phyloP scores from a whole-genome alignment of 2,888 invertebrate species.

The Conomelus anceps region DNA sequence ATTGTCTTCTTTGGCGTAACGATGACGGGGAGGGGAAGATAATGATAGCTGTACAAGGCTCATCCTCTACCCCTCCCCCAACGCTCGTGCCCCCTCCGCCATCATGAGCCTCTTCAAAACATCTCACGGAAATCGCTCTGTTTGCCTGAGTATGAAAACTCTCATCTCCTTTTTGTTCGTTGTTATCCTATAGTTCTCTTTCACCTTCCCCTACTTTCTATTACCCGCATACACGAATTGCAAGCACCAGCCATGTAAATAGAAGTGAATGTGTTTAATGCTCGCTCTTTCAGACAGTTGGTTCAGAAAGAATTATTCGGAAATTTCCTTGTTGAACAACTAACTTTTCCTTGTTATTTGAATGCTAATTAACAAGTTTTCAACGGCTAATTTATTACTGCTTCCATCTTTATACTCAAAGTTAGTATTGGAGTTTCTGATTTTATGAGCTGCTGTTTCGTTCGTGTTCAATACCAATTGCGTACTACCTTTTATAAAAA shows the following conservation, averaged over 20 bases:
- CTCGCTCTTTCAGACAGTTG: not conserved
- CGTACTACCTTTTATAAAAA: not conserved
- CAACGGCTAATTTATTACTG: not conserved
- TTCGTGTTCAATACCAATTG: not conserved
- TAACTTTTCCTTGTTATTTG: not conserved
- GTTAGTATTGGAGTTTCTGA: not conserved
- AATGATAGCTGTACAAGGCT: not conserved
- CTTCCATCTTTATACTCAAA: not conserved
- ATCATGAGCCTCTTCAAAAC: not conserved
- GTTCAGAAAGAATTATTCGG: not conserved
- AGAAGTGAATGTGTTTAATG: not conserved
- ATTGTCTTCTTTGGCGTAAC: not conserved
- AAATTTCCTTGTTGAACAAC: not conserved
- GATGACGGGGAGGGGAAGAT: not conserved
- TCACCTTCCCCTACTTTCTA: not conserved
- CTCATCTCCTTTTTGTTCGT: not conserved
- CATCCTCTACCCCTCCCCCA: not conserved
- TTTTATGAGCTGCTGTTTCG: not conserved
- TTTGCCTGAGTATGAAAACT: not conserved
- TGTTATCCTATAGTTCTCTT: not conserved
- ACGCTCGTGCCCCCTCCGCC: too few species aligned
- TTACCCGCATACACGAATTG: not conserved
- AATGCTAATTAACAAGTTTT: not conserved
- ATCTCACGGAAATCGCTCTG: not conserved
- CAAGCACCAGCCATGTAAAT: not conserved